Conservation (phyloP, 2,113 vertebrate genomes). For the Ellobius talpinus region DNA sequence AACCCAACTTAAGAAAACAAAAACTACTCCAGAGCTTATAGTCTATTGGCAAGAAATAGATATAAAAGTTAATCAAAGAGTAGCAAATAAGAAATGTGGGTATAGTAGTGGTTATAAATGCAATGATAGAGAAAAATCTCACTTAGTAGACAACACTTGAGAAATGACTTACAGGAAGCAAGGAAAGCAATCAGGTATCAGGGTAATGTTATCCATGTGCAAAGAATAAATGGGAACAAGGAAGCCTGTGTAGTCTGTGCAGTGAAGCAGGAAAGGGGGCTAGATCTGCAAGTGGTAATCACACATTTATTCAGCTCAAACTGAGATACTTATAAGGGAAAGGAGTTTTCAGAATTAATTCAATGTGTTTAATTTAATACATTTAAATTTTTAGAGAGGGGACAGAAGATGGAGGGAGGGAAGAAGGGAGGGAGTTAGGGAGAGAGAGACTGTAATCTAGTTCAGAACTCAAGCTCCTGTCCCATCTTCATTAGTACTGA, state of each 20-base stretch:
- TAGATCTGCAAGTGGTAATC: not conserved
- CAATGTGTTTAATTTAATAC: not conserved
- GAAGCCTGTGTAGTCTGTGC: not conserved
- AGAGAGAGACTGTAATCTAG: not conserved
- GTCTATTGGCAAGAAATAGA: not conserved
- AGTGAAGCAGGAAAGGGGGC: not conserved
- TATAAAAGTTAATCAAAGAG: not conserved
- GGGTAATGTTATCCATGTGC: not conserved
- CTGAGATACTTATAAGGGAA: not conserved
- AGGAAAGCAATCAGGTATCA: not conserved
- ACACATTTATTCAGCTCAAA: not conserved
- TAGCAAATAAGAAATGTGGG: not conserved
- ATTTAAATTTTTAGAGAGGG: not conserved
- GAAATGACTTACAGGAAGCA: not conserved
- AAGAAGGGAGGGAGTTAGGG: too few relatives aligned
- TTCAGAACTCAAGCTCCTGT: not conserved
- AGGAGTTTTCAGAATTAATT: not conserved
- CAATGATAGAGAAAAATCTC: not conserved
- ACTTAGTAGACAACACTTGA: not conserved
- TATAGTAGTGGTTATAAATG: not conserved
- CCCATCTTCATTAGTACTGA: not conserved
- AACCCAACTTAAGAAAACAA: not conserved
- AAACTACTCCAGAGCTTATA: not conserved
- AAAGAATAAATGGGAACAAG: not conserved
- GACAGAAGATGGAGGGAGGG: not conserved